These are phyloP conservation scores for Naja naja DNA, from an alignment of 2,113 vertebrate genomes.

Conservation along the genomic window DNA sequence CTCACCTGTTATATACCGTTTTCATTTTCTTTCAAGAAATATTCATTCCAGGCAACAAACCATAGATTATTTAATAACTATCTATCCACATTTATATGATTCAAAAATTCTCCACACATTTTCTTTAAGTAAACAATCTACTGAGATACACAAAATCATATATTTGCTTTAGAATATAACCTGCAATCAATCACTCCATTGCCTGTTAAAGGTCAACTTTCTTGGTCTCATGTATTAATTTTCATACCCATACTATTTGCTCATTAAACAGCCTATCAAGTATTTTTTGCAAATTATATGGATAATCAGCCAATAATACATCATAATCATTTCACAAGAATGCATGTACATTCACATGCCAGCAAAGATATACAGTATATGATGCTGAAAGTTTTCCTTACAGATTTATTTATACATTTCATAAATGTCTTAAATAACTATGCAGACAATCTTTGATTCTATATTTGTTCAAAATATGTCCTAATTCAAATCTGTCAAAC, in stretches of 20 bases:
- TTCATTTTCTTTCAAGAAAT: neutral
- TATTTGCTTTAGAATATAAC: neutral
- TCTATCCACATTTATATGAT: neutral
- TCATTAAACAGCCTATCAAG: neutral
- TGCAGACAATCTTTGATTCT: neutral
- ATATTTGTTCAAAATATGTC: neutral
- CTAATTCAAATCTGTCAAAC: neutral
- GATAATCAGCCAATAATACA: neutral
- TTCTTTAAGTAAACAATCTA: neutral
- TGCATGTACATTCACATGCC: neutral
- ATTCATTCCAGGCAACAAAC: neutral
- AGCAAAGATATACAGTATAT: neutral
- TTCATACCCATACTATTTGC: neutral
- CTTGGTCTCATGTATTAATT: neutral
- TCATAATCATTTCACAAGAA: neutral
- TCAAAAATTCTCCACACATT: neutral
- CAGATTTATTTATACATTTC: neutral
- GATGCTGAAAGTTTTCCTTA: neutral
- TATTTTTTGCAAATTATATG: neutral
- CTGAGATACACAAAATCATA: neutral
- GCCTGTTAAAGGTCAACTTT: neutral
- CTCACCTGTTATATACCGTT: neutral
- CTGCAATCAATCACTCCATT: neutral
- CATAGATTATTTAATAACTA: neutral
- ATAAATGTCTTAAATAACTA: neutral